Evolutionary conservation across 35 echinoderm and acorn worm genomes (phyloP).

Genomic region (Apostichopus japonicus): DNA sequence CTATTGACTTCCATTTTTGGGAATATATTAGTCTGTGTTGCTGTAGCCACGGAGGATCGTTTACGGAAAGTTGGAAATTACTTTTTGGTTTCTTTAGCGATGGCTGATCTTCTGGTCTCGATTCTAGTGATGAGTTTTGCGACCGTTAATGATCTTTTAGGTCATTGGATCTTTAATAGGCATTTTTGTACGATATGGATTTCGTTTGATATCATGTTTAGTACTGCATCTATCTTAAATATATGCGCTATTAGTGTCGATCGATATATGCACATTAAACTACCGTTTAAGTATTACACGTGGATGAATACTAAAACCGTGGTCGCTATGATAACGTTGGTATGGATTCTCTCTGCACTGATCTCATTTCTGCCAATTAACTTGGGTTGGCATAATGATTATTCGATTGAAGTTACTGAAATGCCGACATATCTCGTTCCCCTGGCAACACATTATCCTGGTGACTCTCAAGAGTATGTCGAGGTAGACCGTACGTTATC

Average conservation of each 20-base stretch:
- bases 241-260: conserved; percentile 95
- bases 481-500: background rate
- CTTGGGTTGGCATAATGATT: conserved; percentile 80
- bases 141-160: conserved; percentile 83
- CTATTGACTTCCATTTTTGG: conserved; percentile 87
- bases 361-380: conserved; percentile 98
- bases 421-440: conserved; percentile 18
- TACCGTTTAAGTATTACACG: conserved; percentile 88
- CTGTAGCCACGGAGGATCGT: conserved; percentile 89
- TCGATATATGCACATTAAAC: conserved; percentile 96
- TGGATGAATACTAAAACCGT: conserved; percentile 89
- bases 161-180: conserved; percentile 86
- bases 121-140: conserved; percentile 98
- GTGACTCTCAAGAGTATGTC: background rate
- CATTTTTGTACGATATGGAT: conserved; percentile 96
- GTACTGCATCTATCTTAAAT: conserved; percentile 96
- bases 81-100: conserved; percentile 96
- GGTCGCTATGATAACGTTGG: conserved; percentile 71
- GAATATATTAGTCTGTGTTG: conserved; percentile 93
- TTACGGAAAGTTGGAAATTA: conserved; percentile 89
- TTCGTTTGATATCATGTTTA: conserved; percentile 96
- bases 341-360: conserved; percentile 89
- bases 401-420: conserved; percentile 8
- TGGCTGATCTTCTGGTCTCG: conserved; percentile 93
- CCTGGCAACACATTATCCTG: background rate